Evolutionary conservation across 2,113 vertebrate genomes (phyloP), one percentile per base, ranked within the genome.

Genomic region (Falcunculus frontatus): DNA sequence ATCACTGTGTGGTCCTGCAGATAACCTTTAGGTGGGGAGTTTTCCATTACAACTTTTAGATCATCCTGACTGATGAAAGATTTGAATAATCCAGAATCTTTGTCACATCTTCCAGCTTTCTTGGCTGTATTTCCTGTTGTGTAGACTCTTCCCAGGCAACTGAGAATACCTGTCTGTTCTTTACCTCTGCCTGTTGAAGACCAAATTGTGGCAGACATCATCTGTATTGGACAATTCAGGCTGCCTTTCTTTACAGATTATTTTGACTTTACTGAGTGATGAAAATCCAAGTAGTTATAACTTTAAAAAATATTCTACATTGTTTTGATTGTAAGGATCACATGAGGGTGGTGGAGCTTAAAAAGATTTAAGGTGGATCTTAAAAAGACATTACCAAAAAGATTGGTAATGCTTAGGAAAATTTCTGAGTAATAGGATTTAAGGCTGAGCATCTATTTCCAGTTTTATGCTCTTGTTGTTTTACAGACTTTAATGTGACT

Each of bases 381-480:
- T 88, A 68, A 50, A 84, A 55, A 74, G 50, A 53, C 41, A 14
- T 69, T 49, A 35, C 37, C 30, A 69, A 35, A 46, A 77, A 63
- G 88, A 41, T 80, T 91, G 87, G 52, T 88, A 91, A 89, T 1
- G 6, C 73, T 73, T 76, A 75, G 69, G 75, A 92, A 96, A 87
- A 64, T 32, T 96, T 94, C 67, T 89, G 77, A 96, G 72, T 96
- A 84, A 95, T 75, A 53, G 57, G 27, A 90, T 93, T 84, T 79
- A 89, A 97, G 53, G 49, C 67, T 82, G 86, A 96, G 60, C 64
- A 80, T 86, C 85, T 86, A 46, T 87, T 96, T 95, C 70, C 39
- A 92, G 64, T 85, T 91, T 84, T 92, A 88, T 76, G 79, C 49
- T 97, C 74, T 90, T 93, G 49, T 76, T 92, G 62, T 87, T 95